Base-by-base conservation (phyloP, 2,113 vertebrate species). In the Pampusana beccarii region DNA sequence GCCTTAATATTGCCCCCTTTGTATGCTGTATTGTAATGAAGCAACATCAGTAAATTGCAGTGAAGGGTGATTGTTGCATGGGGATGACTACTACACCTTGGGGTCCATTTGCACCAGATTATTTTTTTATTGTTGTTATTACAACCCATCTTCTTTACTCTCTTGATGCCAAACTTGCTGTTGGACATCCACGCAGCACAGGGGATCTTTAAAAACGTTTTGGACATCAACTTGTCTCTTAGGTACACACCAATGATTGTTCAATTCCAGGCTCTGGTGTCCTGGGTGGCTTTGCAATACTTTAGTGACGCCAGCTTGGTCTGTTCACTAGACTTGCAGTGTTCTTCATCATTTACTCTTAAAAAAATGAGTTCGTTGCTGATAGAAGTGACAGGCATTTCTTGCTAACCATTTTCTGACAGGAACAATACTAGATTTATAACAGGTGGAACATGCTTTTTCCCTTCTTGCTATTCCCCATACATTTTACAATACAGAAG, bases 61-160 rank as follows among this genome's bases (percentile, higher is more conserved):
- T 95, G 98, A 97, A 97, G 98, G 98, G 98, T 97, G 98, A 98
- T 98, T 97, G 98, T 98, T 97, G 97, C 97, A 94, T 10, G 46
- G 98, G 98, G 98, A 97, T 95, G 96, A 96, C 97, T 97, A 98
- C 95, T 97, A 97, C 97, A 97, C 98, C 98, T 98, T 92, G 87
- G 98, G 98, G 97, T 98, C 97, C 96, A 96, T 98, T 98, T 98
- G 97, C 96, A 98, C 97, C 98, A 98, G 95, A 98, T 98, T 98
- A 98, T 98, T 98, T 97, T 97, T 98, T 98, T 98, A 98, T 98
- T 98, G 97, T 98, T 97, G 93, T 98, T 98, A 98, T 98, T 98
- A 97, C 97, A 98, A 98, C 97, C 97, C 97, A 96, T 98, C 97
- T 97, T 96, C 97, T 97, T 97, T 95, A 93, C 81, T 97, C 97